Base-by-base conservation (phyloP, 2,888 invertebrate genomes). In the Corbicula japonica region DNA sequence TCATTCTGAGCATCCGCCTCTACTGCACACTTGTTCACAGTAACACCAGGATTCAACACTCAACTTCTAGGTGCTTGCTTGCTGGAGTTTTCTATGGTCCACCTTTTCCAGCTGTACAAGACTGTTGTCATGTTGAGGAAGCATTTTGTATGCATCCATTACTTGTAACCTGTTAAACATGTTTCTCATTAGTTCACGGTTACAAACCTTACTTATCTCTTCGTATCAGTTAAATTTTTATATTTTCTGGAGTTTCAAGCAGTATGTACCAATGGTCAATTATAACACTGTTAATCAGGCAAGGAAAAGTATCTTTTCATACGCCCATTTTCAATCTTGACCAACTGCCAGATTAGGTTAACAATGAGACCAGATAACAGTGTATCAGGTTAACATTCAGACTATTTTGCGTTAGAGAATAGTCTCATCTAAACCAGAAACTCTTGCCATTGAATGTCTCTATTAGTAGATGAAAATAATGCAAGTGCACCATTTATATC, bases 41-140 rank as follows among this genome's bases (percentile, higher is more conserved):
- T n/a, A n/a, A n/a, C n/a, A n/a, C n/a, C n/a, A n/a, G n/a, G n/a
- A n/a, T n/a, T n/a, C n/a, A n/a, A n/a, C n/a, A n/a, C n/a, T n/a
- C n/a, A n/a, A 41, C 41, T 41, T 41, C 15, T 15, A 12, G 41
- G 56, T 46, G 3, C 41, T 50, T 56, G 73, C 35, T 54, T 79
- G 83, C 38, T 87, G 90, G 23, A 92, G 84, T 79, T 93, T 88
- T 41, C 93, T 87, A 73, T 97, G 97, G 94, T 98, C 98, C 65
- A 98, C 96, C 94, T 98, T 98, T 91, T 98, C 98, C 8, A 98
- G 95, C 86, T 97, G 97, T 3, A 98, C 98, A 10, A 98, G 94
- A 0, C 91, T 91, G 32, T n/a, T 4, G 35, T 28, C 10, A 46
- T 44, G 72, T 80, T 74, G 85, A 85, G 79, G 76, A 77, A 48